Base-by-base conservation (phyloP, 2,797 vertebrate species). In the Amblyraja radiata region DNA sequence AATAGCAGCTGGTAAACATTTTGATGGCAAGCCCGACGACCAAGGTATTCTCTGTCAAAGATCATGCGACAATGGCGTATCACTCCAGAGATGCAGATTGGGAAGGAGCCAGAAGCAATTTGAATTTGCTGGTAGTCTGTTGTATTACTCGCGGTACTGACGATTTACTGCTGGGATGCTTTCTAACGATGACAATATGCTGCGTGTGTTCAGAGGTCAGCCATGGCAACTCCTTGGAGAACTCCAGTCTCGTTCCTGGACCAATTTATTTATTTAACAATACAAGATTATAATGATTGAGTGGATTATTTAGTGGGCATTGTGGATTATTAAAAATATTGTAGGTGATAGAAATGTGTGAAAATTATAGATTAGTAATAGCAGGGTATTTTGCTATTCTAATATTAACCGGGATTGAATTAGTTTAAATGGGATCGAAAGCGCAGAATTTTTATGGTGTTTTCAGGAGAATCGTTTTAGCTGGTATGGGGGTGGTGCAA, bases 161-260 rank as follows among this genome's bases (percentile, higher is more conserved):
- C 14, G 32, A 76, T 76, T 92, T 46, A 76, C 90, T 92, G 90
- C 68, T 46, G 71, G 90, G 71, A 74, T 92, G 39, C 23, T 74
- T 39, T 73, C 21, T 54, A 92, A 58, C 90, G 28, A 92, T 58
- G 36, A 92, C 90, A 88, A 68, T 88, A 28, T 54, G 25, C 90
- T 73, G 90, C 71, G 7, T 28, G 71, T 74, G 39, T 92, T 92
- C 71, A 76, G 36, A 54, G 46, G 39, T 92, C 68, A 54, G 21
- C 90, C 46, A 9, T 74, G 46, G n/a, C 90, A 92, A 21, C 32
- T 73, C 36, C 71, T 88, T 88, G 65, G 84, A 88, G 84, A 88
- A 88, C n/a, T 68, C 61, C 61, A 88, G 61, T 36, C 63, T 36
- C 11, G 76, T 6, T 76, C 58, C 13, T 76, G 90, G 25, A 46